phyloP scores from a whole-genome alignment of 2,888 invertebrate species.

The Phortica magna region DNA sequence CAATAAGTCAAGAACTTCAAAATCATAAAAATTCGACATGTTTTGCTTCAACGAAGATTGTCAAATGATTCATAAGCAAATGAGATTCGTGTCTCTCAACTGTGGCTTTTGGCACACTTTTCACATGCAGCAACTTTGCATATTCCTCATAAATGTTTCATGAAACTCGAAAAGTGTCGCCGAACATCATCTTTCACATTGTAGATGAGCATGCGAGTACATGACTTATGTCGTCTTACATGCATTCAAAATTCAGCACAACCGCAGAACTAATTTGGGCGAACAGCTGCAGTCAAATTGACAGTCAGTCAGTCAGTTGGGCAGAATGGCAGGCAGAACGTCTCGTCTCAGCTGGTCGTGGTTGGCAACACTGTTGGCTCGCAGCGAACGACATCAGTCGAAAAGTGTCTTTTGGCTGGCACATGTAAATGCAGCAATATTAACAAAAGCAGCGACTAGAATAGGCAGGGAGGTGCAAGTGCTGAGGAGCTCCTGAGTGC shows the following conservation, averaged over 20 bases:
- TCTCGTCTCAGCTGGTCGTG: not conserved
- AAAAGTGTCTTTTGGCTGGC: not conserved
- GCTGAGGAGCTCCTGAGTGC: conserved; percentile 27
- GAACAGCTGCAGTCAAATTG: conserved; percentile 12
- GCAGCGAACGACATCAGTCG: not conserved
- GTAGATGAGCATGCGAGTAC: not conserved
- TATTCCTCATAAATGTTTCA: not conserved
- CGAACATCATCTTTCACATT: not conserved
- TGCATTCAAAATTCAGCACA: not conserved
- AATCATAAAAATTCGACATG: no score
- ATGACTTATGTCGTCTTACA: not conserved
- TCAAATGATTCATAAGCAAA: no score
- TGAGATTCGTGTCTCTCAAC: not conserved
- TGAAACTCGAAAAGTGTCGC: not conserved
- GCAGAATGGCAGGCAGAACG: conserved; percentile 6
- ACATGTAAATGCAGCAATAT: not conserved
- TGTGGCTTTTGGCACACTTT: conserved; percentile 28
- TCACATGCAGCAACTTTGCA: not conserved
- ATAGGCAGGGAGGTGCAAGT: conserved; percentile 8
- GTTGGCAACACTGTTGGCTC: conserved; percentile 10
- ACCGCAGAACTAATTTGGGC: conserved; percentile 24
- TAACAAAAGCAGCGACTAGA: not conserved
- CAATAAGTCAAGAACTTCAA: no score
- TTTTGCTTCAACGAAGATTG: no score
- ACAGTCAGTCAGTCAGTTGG: no score